A percentile compares a stretch with the other conserved stretches of the same genome.
phyloP scores from a whole-genome alignment of 1,140 invertebrate genomes.

The Caenorhabditis remanei region DNA sequence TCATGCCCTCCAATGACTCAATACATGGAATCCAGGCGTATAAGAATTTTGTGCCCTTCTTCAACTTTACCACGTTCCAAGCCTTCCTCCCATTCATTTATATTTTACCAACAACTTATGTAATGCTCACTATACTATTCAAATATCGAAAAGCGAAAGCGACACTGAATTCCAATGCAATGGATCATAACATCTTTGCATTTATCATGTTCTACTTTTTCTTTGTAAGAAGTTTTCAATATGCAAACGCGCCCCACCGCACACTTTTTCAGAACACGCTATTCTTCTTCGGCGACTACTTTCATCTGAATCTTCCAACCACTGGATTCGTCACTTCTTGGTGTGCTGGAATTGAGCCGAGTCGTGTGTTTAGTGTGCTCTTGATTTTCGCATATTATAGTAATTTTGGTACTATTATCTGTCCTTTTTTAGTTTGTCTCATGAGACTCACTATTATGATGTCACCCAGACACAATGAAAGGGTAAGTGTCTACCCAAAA shows the following conservation, averaged over 20 bases:
- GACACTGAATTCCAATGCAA: neutral
- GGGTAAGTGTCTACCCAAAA: slow-evolving; percentile 5
- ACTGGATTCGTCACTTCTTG: slow-evolving; percentile 6
- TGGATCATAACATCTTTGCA: slow-evolving; percentile 34
- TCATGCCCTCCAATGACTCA: neutral
- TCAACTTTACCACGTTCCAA: slow-evolving; percentile 13
- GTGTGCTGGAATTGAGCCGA: slow-evolving; percentile 12
- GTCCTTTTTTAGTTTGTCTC: slow-evolving; percentile 15
- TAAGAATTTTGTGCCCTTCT: neutral
- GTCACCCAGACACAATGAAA: slow-evolving; percentile 33
- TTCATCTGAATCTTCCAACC: slow-evolving; percentile 26
- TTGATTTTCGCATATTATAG: neutral
- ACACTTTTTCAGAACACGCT: slow-evolving; percentile 16
- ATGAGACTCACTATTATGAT: slow-evolving; percentile 49
- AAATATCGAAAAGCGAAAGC: slow-evolving; percentile 43
- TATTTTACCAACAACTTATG: neutral
- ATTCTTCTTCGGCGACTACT: slow-evolving; percentile 27
- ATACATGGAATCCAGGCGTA: neutral
- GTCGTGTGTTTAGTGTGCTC: neutral
- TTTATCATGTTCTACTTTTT: slow-evolving; percentile 27
- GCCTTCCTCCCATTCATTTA: neutral
- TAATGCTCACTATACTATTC: neutral
- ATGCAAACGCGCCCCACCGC: neutral
- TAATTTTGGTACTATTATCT: neutral
- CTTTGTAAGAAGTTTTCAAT: neutral